A percentile compares a stretch with the other conserved stretches of the same genome.
Conservation (phyloP, 2,113 vertebrate genomes). For the Apteryx mantelli region DNA sequence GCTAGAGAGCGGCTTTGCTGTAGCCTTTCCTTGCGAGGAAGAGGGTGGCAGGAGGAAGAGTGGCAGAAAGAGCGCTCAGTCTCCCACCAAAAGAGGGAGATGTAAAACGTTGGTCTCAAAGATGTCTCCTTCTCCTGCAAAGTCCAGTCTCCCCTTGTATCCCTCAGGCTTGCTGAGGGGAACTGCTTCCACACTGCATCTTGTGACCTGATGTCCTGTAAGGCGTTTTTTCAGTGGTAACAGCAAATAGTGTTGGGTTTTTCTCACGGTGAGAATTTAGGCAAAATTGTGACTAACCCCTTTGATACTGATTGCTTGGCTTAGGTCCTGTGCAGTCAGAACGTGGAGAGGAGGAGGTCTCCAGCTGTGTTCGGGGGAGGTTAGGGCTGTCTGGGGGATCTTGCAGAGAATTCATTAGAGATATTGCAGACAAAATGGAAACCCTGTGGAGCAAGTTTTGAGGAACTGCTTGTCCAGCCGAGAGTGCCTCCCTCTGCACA, state of each 20-base stretch:
- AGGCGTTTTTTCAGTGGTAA: neutral
- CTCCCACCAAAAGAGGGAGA: neutral
- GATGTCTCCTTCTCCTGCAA: neutral
- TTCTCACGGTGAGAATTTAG: neutral
- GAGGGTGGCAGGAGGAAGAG: neutral
- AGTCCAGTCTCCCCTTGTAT: neutral
- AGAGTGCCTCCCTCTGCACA: neutral
- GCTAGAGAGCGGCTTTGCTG: neutral
- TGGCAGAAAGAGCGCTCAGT: neutral
- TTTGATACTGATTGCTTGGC: neutral
- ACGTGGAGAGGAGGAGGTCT: neutral
- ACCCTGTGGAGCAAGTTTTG: neutral
- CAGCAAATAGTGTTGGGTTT: accelerated
- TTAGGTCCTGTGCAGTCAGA: neutral
- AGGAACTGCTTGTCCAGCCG: neutral
- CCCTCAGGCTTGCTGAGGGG: neutral
- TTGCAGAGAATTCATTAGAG: neutral
- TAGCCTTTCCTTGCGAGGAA: neutral
- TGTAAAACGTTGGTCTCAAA: accelerated
- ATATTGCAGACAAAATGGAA: neutral
- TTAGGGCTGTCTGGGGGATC: accelerated
- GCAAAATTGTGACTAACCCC: neutral
- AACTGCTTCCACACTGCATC: neutral
- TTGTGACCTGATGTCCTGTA: neutral
- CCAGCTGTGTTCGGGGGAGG: too few species aligned